A percentile compares a stretch with the other conserved stretches of the same genome.
phyloP scores from a whole-genome alignment of 1,140 invertebrate genomes.

The Rhizoglyphus robini region DNA sequence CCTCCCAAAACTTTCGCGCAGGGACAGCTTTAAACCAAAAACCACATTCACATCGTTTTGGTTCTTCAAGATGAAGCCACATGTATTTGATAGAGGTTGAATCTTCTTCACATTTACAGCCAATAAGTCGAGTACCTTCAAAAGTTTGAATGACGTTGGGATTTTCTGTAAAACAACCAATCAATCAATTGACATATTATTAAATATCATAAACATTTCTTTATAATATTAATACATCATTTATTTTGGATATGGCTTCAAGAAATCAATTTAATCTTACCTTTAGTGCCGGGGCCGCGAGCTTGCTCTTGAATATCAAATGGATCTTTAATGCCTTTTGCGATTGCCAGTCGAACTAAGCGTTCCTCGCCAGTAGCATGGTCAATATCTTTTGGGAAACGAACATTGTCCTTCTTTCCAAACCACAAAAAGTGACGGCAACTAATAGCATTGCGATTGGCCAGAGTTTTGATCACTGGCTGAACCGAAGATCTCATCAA shows the following conservation, averaged over 20 bases:
- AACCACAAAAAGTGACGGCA: conserved; percentile 9
- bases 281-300: conserved; percentile 60
- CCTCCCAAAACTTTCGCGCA: conserved; percentile 23
- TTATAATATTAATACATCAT: neutral
- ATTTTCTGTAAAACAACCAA: too few relatives aligned
- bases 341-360: conserved; percentile 63
- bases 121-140: conserved; percentile 73
- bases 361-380: conserved; percentile 85
- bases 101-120: conserved; percentile 93
- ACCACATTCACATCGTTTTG: conserved; percentile 83
- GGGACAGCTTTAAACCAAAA: conserved; percentile 87
- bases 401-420: conserved; percentile 9
- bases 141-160: conserved; percentile 81
- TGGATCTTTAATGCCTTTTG: conserved; percentile 78
- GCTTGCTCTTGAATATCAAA: conserved; percentile 68
- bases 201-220: neutral
- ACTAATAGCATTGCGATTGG: neutral
- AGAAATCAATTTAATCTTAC: neutral
- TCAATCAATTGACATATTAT: too few relatives aligned
- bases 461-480: neutral
- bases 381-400: conserved; percentile 57
- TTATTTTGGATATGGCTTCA: too few relatives aligned
- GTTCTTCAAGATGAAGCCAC: conserved; percentile 73
- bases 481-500: neutral
- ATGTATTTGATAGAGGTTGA: conserved; percentile 75